Evolutionary conservation across 2,113 vertebrate genomes (phyloP).

Genomic region (Charina bottae): DNA sequence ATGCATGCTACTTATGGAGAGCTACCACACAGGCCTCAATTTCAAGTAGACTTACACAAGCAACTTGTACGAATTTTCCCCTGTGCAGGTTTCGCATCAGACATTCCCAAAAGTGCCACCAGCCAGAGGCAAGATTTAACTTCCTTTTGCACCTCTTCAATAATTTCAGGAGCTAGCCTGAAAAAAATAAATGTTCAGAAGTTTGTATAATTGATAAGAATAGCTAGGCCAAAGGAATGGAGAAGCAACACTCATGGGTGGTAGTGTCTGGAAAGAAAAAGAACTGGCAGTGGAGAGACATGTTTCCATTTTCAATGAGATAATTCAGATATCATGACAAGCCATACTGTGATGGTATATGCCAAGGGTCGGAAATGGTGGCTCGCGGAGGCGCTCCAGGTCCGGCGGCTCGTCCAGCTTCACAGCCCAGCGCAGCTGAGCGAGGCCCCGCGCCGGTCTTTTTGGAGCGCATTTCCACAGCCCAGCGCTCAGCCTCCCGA

Average conservation of each 20-base stretch:
- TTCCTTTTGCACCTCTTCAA: background rate
- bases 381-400: too few species aligned
- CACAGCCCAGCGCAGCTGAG: too few species aligned
- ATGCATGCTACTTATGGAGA: background rate
- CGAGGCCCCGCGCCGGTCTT: too few species aligned
- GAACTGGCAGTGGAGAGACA: background rate
- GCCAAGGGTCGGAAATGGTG: too few species aligned
- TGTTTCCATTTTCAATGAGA: background rate
- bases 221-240: fast-evolving
- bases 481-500: too few species aligned
- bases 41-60: background rate
- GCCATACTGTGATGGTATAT: background rate
- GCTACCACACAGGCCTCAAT: background rate
- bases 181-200: background rate
- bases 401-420: too few species aligned
- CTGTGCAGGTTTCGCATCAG: background rate
- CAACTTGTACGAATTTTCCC: background rate
- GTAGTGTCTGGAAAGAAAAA: background rate
- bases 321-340: background rate
- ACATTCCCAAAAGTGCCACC: background rate
- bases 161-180: background rate
- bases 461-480: too few species aligned
- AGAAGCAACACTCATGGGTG: background rate
- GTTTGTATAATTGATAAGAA: background rate
- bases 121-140: background rate